Evolutionary conservation across 2,113 vertebrate species (phyloP).

Genomic region (Elephas maximus): DNA sequence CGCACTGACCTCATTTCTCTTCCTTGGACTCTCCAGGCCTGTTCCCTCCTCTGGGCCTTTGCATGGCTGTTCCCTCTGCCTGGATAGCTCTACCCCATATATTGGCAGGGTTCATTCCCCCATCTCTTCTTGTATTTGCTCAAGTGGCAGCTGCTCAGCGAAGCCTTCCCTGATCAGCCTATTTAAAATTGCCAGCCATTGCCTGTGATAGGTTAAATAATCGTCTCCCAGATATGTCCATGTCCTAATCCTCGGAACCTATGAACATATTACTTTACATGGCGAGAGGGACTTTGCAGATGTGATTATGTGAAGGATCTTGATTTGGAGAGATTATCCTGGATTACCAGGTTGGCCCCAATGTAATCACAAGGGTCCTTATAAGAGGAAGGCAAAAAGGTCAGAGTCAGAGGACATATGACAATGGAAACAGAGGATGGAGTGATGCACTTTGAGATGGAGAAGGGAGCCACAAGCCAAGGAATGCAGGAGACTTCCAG

Average conservation of each 20-base stretch:
- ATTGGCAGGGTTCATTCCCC: too few species aligned
- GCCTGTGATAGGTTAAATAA: too few species aligned
- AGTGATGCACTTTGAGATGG: rapidly evolving
- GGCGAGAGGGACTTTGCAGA: background rate
- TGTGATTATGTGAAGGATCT: background rate
- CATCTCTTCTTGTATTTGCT: background rate
- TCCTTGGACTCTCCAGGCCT: background rate
- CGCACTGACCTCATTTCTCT: background rate
- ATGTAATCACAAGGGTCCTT: background rate
- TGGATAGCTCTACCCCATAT: rapidly evolving
- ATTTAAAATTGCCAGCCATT: background rate
- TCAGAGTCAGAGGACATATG: background rate
- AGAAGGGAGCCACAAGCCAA: background rate
- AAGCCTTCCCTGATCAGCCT: background rate
- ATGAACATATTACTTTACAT: too few species aligned
- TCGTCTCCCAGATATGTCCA: background rate
- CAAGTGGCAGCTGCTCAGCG: rapidly evolving
- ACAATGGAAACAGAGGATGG: rapidly evolving
- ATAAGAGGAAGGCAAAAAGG: background rate
- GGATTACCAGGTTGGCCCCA: background rate
- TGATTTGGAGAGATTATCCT: background rate
- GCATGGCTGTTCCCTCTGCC: background rate
- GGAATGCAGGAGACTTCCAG: rapidly evolving
- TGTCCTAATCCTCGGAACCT: background rate
- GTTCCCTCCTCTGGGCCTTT: background rate